Conservation (phyloP, 2,888 invertebrate genomes). For the Trachelus stipa region DNA sequence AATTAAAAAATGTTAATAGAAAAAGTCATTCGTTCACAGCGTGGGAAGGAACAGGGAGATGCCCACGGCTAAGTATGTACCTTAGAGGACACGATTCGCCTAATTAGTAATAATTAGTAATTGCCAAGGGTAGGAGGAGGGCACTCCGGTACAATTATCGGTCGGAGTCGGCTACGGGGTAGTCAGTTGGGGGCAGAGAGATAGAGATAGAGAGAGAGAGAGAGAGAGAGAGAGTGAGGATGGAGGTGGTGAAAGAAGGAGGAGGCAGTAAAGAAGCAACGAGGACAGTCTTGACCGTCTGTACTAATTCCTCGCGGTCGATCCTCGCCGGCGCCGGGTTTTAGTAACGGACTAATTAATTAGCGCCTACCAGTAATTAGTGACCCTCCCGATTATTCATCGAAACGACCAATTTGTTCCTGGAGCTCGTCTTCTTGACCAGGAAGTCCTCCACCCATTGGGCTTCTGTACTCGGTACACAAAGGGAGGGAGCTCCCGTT, state of each 20-base stretch:
- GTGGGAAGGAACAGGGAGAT: background rate
- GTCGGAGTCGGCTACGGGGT: constrained; percentile 11
- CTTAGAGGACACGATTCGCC: constrained; percentile 17
- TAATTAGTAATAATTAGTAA: constrained; percentile 60
- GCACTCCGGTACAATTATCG: constrained; percentile 35
- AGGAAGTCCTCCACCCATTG: background rate
- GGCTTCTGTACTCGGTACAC: background rate
- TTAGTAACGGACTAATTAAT: constrained; percentile 53
- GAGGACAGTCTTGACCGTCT: background rate
- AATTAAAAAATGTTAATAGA: background rate
- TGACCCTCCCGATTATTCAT: constrained; percentile 44
- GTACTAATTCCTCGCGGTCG: constrained; percentile 1
- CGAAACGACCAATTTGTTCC: constrained; percentile 21
- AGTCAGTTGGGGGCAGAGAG: background rate
- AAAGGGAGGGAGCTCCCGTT: background rate
- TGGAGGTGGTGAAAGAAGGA: background rate
- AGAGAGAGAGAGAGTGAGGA: background rate
- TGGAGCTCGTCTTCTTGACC: constrained; percentile 4
- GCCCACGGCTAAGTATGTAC: background rate
- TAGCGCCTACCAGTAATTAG: constrained; percentile 44
- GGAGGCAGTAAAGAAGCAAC: background rate
- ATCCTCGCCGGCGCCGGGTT: constrained; percentile 18
- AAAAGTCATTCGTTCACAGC: background rate
- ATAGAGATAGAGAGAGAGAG: background rate
- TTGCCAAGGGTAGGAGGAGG: constrained; percentile 39